Base-by-base conservation (phyloP, 2,888 invertebrate species). In the Podotricha telesiphe region DNA sequence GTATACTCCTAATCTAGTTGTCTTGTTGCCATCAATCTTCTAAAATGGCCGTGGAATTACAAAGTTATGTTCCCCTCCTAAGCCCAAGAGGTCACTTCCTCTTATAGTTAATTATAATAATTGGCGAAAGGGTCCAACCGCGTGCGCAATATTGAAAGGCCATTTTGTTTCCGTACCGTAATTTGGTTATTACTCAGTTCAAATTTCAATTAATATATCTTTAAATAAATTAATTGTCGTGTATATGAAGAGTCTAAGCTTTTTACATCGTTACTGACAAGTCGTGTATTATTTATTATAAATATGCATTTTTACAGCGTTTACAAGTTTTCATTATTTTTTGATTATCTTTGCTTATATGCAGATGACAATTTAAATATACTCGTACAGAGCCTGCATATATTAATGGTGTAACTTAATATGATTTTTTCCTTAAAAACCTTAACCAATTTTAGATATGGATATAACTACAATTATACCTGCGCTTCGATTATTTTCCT, bases 21-120 rank as follows among this genome's bases (percentile, higher is more conserved):
- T 86, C 88, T 87, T 90, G 91, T 90, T 82, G 76, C 86, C 80
- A 92, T 92, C 89, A 89, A 91, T 92, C 90, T 89, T 81, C 80
- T 79, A 80, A 86, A 91, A 91, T 89, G 86, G 89, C 81, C 80
- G 78, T 78, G 80, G 81, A 80, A 87, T 88, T 89, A 88, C 84
- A 79, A 86, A 88, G 86, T 88, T 88, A 78, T 79, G 79, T 79
- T 83, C 83, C 81, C 78, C 74, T 65, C 70, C 61, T 78, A 86
- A 86, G 81, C 89, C 89, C 86, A 79, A 86, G 88, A 90, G 91
- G 91, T 90, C 91, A 91, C 86, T 91, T 90, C 89, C 90, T 87
- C 86, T 87, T 82, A 85, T 84, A 88, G 87, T 92, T 91, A 92
- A 91, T 91, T 91, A 91, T 91, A 86, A 88, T 91, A 91, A 91